Evolutionary conservation across 1,140 invertebrate species (phyloP).

Genomic region (Dreissena rostriformis): DNA sequence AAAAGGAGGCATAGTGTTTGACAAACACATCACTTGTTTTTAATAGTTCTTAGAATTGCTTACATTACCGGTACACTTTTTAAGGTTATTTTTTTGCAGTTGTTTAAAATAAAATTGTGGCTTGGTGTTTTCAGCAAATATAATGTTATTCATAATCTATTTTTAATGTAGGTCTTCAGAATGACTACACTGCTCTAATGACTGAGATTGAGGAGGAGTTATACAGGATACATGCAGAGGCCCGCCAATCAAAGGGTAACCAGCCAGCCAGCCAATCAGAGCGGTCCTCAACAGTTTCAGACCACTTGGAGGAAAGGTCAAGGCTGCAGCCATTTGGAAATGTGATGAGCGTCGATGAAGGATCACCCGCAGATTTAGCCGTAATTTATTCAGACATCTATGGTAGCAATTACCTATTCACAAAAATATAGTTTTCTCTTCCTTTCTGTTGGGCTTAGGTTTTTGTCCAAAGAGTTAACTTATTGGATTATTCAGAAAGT

Average conservation of each 20-base stretch:
- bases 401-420: no score
- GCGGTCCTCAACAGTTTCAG: conserved; percentile 25
- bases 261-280: conserved; percentile 5
- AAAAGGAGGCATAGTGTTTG: no score
- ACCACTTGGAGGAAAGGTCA: not conserved
- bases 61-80: no score
- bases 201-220: conserved; percentile 91
- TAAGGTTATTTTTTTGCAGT: no score
- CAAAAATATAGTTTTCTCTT: no score
- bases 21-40: no score
- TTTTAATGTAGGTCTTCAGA: conserved; percentile 88
- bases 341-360: conserved; percentile 87
- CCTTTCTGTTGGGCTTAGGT: no score
- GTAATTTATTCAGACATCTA: conserved; percentile 82
- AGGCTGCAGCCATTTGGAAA: conserved; percentile 85
- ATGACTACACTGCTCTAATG: conserved; percentile 94
- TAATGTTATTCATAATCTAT: not conserved
- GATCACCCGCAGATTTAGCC: conserved; percentile 91
- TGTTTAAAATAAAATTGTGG: no score
- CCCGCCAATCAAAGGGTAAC: conserved; percentile 50
- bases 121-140: no score
- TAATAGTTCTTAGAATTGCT: no score
- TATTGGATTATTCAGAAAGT: no score
- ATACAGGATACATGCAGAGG: conserved; percentile 83
- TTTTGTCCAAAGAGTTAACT: no score